Evolutionary conservation across 2,797 vertebrate species (phyloP).

Genomic region (Morus bassanus): DNA sequence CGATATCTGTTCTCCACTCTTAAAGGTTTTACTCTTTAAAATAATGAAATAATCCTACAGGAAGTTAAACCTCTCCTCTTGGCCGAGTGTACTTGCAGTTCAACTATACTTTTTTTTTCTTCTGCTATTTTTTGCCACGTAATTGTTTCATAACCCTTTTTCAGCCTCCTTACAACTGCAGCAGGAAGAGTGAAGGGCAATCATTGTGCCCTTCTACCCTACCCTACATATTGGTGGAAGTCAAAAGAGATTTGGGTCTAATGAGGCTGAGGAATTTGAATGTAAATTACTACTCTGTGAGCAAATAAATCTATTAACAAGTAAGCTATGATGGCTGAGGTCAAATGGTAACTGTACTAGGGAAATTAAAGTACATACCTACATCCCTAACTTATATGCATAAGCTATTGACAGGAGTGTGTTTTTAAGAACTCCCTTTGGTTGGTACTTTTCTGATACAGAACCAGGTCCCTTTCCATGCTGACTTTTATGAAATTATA

Average conservation of each 20-base stretch:
- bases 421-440: background rate
- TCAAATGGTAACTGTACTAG: background rate
- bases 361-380: background rate
- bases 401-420: background rate
- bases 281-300: background rate
- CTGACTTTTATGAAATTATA: background rate
- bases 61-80: background rate
- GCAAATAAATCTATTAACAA: background rate
- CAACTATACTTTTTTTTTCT: background rate
- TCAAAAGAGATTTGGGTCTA: background rate
- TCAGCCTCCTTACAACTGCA: background rate
- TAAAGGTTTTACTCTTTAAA: background rate
- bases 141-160: background rate
- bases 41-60: background rate
- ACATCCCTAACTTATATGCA: background rate
- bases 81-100: background rate
- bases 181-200: background rate
- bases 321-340: background rate
- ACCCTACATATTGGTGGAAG: background rate
- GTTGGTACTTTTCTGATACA: background rate
- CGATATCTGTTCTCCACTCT: background rate
- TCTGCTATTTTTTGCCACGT: background rate
- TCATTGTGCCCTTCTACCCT: background rate
- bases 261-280: background rate
- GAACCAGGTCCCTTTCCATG: background rate